phyloP scores from a whole-genome alignment of 2,888 invertebrate species.

The Apeira syringaria region DNA sequence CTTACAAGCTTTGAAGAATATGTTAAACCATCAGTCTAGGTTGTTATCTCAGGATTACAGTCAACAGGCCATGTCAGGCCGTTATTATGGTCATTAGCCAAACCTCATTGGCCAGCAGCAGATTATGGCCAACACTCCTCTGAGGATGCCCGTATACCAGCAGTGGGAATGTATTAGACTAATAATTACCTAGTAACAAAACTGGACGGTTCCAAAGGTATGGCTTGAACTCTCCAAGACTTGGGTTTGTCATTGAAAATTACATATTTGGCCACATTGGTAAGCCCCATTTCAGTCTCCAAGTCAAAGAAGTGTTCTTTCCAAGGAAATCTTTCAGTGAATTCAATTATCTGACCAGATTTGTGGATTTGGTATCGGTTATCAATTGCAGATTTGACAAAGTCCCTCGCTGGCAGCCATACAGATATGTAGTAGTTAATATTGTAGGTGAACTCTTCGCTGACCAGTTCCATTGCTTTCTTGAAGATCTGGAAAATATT shows the following conservation, averaged over 20 bases:
- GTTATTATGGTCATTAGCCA: too few relatives aligned
- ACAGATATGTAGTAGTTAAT: slow-evolving; percentile 85
- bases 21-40: too few relatives aligned
- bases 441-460: slow-evolving; percentile 90
- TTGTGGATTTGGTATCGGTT: slow-evolving; percentile 79
- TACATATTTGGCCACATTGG: slow-evolving; percentile 87
- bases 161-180: background rate
- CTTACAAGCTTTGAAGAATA: too few relatives aligned
- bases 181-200: slow-evolving; percentile 86
- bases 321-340: slow-evolving; percentile 93
- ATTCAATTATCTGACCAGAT: slow-evolving; percentile 92
- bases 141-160: too few relatives aligned
- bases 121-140: background rate
- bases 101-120: background rate
- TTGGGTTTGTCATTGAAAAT: slow-evolving; percentile 86
- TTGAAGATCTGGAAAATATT: slow-evolving; percentile 79
- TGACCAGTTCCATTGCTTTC: slow-evolving; percentile 90
- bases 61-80: too few relatives aligned
- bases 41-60: too few relatives aligned
- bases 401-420: slow-evolving; percentile 94
- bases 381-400: slow-evolving; percentile 89
- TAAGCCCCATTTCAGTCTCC: slow-evolving; percentile 88
- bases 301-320: slow-evolving; percentile 93
- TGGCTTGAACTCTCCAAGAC: slow-evolving; percentile 93
- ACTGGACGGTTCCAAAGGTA: slow-evolving; percentile 88